Conservation (phyloP, 2,113 vertebrate genomes). For the Peromyscus polionotus region DNA sequence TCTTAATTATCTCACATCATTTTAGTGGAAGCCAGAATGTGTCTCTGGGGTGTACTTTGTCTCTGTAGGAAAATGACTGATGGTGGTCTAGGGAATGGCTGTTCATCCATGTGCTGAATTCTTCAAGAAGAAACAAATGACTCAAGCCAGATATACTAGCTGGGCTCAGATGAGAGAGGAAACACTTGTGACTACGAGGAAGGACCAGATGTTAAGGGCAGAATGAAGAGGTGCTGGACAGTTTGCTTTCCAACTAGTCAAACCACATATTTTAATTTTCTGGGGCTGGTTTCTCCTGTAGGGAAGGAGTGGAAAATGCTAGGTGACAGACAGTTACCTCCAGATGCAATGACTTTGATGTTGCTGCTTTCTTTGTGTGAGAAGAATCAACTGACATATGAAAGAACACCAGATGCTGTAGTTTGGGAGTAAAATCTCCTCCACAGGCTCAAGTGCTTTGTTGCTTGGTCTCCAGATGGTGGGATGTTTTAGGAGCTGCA, state of each 20-base stretch:
- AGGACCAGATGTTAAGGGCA: neutral
- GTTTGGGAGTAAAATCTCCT: neutral
- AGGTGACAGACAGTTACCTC: neutral
- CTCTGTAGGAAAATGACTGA: slow-evolving; percentile 50
- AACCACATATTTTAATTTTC: neutral
- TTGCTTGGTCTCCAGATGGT: neutral
- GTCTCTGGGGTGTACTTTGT: slow-evolving; percentile 48
- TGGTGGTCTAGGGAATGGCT: slow-evolving; percentile 2
- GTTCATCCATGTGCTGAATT: slow-evolving; percentile 5
- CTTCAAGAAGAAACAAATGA: neutral
- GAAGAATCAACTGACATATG: neutral
- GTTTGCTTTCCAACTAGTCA: neutral
- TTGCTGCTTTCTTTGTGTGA: neutral
- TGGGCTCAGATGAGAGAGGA: neutral
- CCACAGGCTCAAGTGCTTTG: neutral
- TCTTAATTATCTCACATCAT: slow-evolving; percentile 77
- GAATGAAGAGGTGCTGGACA: neutral
- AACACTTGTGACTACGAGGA: neutral
- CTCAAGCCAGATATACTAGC: neutral
- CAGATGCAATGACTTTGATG: neutral
- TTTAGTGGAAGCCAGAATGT: slow-evolving; percentile 55
- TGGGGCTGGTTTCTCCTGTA: neutral
- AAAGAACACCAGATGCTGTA: neutral
- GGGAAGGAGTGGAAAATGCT: neutral
- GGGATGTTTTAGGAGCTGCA: neutral